Base-by-base conservation (phyloP, 2,797 vertebrate species). In the Balearica regulorum region DNA sequence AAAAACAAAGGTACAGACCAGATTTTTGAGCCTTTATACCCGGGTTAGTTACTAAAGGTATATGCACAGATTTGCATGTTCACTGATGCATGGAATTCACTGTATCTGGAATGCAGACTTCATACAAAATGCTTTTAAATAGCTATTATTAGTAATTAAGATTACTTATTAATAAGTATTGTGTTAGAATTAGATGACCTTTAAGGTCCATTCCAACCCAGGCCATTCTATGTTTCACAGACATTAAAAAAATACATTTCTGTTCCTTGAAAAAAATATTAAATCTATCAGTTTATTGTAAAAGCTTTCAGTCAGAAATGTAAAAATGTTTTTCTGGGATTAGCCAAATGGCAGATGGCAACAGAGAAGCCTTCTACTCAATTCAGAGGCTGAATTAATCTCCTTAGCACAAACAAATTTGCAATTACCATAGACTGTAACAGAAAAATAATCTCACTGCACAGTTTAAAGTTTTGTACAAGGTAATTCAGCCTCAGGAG, bases 381-480 rank as follows among this genome's bases (percentile, higher is more conserved):
- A 8, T 93, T 89, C 77, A 55, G 72, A 89, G 58, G 44, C 53
- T 64, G 89, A 87, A 94, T 75, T 94, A 92, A 91, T 92, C 91
- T 89, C 70, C 70, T 94, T 57, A 78, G 41, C n/a, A 84, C 73
- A 92, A 92, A 95, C 0, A 94, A 70, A 87, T 60, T 71, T 86
- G 68, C 76, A 86, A 71, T 83, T 91, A 87, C 76, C 35, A 81
- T 28, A 62, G 43, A 86, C 31, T 60, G 51, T 51, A 85, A 80
- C 24, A 88, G 68, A 85, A 87, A 90, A 93, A 87, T 39, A 66
- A 91, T 26, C 75, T 80, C 54, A 72, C 54, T 46, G 35, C 39
- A 86, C 28, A 58, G 24, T 43, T 70, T 33, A 7, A 87, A 53
- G 26, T 39, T 81, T 31, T 55, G 64, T 69, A 37, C 20, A 49